Base-by-base conservation (phyloP, 2,888 invertebrate genomes). In the Aspidiotus destructor region DNA sequence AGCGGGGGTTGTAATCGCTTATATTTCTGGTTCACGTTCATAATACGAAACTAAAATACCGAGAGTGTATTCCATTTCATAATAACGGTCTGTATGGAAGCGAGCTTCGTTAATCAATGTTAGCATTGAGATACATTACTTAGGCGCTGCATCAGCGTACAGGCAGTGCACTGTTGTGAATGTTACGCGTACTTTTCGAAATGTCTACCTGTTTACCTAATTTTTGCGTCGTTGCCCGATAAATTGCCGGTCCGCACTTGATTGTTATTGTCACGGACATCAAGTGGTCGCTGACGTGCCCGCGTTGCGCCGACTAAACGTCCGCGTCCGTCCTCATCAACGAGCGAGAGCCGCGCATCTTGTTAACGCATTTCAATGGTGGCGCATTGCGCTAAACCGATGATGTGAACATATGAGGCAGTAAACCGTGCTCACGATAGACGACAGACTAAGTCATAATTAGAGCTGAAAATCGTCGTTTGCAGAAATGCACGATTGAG, bases 71-170 rank as follows among this genome's bases (percentile, higher is more conserved):
- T 61, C 61, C 48, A 61, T 61, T 61, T 61, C 61, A 61, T 61
- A 61, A 61, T 44, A 44, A 44, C 44, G 17, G 15, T 17, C 28
- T n/a, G n/a, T 9, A n/a, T 44, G 11, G 40, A 60, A 16, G 48
- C 41, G 41, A n/a, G 42, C 61, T 42, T 16, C 61, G 16, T 61
- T 42, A 61, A 61, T 61, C 61, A 44, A 41, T 16, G 44, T 60
- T 60, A 41, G 16, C 42, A 42, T 44, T 61, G 61, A 61, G 44
- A 61, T 61, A 44, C 44, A 44, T 41, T 40, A 13, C 48, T 48
- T 11, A 48, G 48, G 48, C 48, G 10, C n/a, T 48, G 48, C 48
- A n/a, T 11, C 48, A 2, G 48, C 48, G 48, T 48, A 48, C n/a
- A 44, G 8, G 48, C n/a, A 28, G 28, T 28, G 1, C 28, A 28